Conservation (phyloP, 92 coral and sea anemone species). For the Porites divaricata region DNA sequence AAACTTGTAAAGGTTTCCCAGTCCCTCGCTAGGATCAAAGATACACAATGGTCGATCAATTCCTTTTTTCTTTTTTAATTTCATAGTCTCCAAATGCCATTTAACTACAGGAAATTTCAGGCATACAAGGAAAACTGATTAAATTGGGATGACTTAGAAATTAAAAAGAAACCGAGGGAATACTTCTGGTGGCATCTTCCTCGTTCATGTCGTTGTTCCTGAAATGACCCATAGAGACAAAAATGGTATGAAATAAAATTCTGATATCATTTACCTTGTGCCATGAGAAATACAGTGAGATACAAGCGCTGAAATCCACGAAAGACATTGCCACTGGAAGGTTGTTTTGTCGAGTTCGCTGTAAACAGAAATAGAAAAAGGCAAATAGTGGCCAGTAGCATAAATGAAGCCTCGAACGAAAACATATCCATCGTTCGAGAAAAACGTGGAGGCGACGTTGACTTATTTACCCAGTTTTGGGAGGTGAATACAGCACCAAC, state of each 20-base stretch:
- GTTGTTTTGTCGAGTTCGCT: conserved; percentile 45
- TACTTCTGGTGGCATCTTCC: no score
- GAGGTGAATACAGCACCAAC: neutral
- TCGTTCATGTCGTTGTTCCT: no score
- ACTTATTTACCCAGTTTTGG: neutral
- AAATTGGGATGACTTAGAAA: no score
- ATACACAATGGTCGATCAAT: no score
- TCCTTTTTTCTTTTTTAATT: no score
- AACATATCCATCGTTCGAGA: neutral
- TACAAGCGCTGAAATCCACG: conserved; percentile 77
- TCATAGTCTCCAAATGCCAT: no score
- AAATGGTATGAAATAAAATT: neutral
- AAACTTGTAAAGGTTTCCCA: no score
- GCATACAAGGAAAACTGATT: no score
- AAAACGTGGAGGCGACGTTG: neutral
- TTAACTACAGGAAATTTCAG: no score
- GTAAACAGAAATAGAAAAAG: conserved; percentile 56
- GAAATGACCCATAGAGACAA: neutral
- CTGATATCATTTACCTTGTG: conserved; percentile 73
- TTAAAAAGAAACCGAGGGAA: no score
- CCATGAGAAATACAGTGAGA: conserved; percentile 77
- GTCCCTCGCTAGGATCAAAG: no score
- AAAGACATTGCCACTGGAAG: conserved; percentile 50
- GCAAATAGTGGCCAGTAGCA: conserved; percentile 59
- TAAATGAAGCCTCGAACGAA: conserved; percentile 58